Evolutionary conservation across 2,888 invertebrate genomes (phyloP), one percentile per base, ranked within the genome.

Genomic region (Homarus gammarus): DNA sequence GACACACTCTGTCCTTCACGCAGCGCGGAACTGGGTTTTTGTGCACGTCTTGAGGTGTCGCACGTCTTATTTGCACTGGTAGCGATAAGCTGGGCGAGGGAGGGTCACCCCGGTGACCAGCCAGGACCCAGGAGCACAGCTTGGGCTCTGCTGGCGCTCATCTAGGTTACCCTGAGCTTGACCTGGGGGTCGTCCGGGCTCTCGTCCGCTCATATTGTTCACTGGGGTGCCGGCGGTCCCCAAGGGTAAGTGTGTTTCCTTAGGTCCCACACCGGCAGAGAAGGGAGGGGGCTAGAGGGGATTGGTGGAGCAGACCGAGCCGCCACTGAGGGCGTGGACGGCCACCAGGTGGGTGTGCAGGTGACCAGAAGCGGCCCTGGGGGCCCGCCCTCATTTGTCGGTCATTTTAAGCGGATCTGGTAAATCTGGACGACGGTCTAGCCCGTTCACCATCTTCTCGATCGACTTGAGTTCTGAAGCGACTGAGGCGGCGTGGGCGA

Each of bases 371-470:
- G 87, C 72, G 70, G 83, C 84, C 87, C 87, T 75, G 64, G 86
- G 90, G 92, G 87, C 91, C 87, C 84, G 87, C 85, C 79, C 90
- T 91, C 91, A 92, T 87, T 92, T 90, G 73, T 92, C 91, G 33
- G 89, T 49, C 81, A 91, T 68, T 87, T 91, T 91, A 56, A 91
- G 91, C 38, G 91, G 49, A 75, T 91, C 90, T 72, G 90, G 83
- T 84, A 90, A 86, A 18, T 91, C 91, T 27, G 92, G 83, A 79
- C 92, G 92, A 49, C 90, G 88, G 94, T 98, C 98, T 92, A 98
- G 95, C 27, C 98, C 98, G 94, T 98, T 98, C 93, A 99, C 98
- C 98, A 98, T 98, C 94, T 98, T 97, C 95, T 99, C 98, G 95
- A 99, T 99, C 94, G 97, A 98, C 94, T 98, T 98, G 93, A 99